Conservation (phyloP, 2,888 invertebrate genomes). For the Cryptosula pallasiana region DNA sequence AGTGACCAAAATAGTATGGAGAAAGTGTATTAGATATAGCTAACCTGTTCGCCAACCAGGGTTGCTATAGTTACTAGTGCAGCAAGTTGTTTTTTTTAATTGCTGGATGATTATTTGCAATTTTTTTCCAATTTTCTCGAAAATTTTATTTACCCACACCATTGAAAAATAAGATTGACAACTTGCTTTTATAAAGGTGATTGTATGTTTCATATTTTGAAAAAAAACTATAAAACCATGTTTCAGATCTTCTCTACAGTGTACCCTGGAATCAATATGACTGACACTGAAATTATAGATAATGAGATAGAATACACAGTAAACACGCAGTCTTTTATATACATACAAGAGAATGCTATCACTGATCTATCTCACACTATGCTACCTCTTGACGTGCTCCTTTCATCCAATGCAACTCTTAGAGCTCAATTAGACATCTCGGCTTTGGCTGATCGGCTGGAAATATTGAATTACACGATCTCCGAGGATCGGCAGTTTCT, state of each 20-base stretch:
- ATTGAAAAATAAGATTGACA: too few species aligned
- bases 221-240: not conserved
- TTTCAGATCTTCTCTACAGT: constrained; percentile 1
- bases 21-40: too few species aligned
- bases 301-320: not conserved
- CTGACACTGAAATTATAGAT: not conserved
- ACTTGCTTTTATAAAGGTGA: too few species aligned
- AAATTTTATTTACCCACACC: too few species aligned
- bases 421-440: not conserved
- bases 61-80: too few species aligned
- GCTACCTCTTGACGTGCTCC: not conserved
- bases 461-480: not conserved
- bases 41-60: too few species aligned
- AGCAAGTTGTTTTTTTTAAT: too few species aligned
- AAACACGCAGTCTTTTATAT: not conserved
- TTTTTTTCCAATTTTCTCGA: too few species aligned
- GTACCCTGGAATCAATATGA: not conserved
- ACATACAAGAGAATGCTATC: not conserved
- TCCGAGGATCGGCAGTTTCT: not conserved
- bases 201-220: too few species aligned
- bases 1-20: too few species aligned
- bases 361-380: not conserved
- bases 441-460: not conserved
- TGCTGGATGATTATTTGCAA: too few species aligned
- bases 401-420: not conserved